These are phyloP conservation scores for Halcyon badia DNA, from an alignment of 2,797 vertebrate genomes.

Conservation along the genomic window DNA sequence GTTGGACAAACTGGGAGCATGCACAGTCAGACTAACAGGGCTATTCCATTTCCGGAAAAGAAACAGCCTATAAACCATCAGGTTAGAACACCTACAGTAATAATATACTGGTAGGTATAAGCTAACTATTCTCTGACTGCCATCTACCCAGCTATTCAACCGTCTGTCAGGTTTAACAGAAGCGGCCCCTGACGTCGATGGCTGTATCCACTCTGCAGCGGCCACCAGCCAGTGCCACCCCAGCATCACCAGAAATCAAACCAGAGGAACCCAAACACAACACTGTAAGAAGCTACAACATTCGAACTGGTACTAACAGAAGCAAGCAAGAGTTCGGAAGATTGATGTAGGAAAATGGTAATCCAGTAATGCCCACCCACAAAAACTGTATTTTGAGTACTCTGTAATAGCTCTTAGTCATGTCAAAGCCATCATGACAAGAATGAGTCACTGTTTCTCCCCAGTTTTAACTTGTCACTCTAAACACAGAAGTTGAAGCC, in stretches of 20 bases:
- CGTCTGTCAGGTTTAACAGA: neutral
- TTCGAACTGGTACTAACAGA: neutral
- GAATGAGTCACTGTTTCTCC: neutral
- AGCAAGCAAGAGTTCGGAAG: neutral
- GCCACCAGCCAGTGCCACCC: neutral
- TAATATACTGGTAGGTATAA: neutral
- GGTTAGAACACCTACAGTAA: neutral
- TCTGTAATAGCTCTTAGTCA: neutral
- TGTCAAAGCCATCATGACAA: neutral
- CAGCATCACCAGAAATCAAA: neutral
- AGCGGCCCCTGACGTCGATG: neutral
- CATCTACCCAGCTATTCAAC: neutral
- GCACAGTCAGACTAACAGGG: neutral
- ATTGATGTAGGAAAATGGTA: neutral
- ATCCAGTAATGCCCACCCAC: neutral
- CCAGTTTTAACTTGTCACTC: neutral
- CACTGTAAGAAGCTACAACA: neutral
- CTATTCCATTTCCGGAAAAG: neutral
- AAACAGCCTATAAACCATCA: neutral
- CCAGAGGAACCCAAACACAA: neutral
- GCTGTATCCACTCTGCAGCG: neutral
- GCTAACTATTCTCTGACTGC: neutral
- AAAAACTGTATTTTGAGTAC: neutral
- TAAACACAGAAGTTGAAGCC: neutral
- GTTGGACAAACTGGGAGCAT: fast-evolving